Percentiles rank a stretch among this genome's conserved stretches.
Conservation (phyloP, 2,113 vertebrate species). For the Emydura subglobosa region DNA sequence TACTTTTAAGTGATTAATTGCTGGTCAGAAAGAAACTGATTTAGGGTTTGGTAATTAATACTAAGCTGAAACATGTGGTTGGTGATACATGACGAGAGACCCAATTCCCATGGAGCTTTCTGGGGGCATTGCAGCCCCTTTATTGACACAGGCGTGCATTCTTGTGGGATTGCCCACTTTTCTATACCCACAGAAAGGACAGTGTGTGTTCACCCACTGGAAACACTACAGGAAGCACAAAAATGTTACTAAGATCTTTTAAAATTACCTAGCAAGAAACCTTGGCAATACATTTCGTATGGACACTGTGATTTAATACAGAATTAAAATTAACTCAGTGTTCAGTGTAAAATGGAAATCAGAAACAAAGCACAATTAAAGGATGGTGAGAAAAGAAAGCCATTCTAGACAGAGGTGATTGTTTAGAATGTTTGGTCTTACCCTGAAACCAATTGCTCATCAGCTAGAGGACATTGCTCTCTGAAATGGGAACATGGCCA, state of each 20-base stretch:
- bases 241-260: constrained; percentile 55
- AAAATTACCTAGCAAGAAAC: constrained; percentile 38
- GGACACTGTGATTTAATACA: constrained; percentile 47
- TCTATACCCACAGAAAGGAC: background rate
- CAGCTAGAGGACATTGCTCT: constrained; percentile 92
- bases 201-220: background rate
- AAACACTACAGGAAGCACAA: constrained; percentile 43
- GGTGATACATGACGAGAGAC: background rate
- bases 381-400: constrained; percentile 74
- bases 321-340: constrained; percentile 61
- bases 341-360: constrained; percentile 65
- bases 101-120: background rate
- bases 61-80: background rate
- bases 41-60: background rate
- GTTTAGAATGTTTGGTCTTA: constrained; percentile 89
- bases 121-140: background rate
- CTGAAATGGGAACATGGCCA: constrained; percentile 94
- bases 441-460: constrained; percentile 96
- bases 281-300: constrained; percentile 15
- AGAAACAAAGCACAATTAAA: constrained; percentile 76
- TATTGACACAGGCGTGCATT: background rate
- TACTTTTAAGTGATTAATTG: background rate
- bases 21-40: background rate
- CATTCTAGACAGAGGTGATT: constrained; percentile 84
- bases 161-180: background rate